Percentiles rank a stretch among this genome's conserved stretches.
phyloP scores from a whole-genome alignment of 1,140 invertebrate species.

The Lucilia cuprina region DNA sequence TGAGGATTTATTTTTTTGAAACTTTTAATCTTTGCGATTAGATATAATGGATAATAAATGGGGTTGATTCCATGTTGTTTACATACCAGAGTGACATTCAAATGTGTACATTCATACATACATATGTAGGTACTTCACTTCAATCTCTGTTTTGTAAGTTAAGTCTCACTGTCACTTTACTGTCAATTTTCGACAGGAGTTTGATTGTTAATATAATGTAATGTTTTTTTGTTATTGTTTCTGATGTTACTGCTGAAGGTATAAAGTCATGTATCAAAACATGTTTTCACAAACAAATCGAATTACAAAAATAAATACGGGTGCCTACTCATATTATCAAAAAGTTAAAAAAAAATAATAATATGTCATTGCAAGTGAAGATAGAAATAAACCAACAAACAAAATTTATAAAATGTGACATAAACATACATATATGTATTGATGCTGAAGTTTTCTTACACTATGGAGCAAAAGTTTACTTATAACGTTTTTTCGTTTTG shows the following conservation, averaged over 20 bases:
- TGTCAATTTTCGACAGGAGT: conserved; percentile 13
- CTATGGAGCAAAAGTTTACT: too few relatives aligned
- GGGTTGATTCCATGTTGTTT: neutral
- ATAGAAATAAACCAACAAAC: too few relatives aligned
- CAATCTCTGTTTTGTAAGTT: neutral
- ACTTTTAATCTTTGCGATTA: neutral
- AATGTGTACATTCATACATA: neutral
- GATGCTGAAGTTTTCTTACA: too few relatives aligned
- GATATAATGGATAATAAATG: neutral
- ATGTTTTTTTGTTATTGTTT: neutral
- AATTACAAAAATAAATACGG: too few relatives aligned
- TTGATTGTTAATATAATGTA: conserved; percentile 2
- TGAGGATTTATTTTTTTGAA: neutral
- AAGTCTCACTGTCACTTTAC: neutral
- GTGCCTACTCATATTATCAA: too few relatives aligned
- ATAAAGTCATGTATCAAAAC: too few relatives aligned
- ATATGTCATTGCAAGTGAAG: too few relatives aligned
- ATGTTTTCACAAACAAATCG: too few relatives aligned
- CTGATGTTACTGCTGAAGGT: neutral
- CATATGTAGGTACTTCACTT: neutral
- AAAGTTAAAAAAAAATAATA: too few relatives aligned
- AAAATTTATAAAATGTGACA: conserved; percentile 8
- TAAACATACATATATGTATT: too few relatives aligned
- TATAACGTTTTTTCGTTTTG: too few relatives aligned
- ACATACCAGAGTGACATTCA: neutral